Conservation (phyloP, 2,888 invertebrate species). For the Coremacera marginata region DNA sequence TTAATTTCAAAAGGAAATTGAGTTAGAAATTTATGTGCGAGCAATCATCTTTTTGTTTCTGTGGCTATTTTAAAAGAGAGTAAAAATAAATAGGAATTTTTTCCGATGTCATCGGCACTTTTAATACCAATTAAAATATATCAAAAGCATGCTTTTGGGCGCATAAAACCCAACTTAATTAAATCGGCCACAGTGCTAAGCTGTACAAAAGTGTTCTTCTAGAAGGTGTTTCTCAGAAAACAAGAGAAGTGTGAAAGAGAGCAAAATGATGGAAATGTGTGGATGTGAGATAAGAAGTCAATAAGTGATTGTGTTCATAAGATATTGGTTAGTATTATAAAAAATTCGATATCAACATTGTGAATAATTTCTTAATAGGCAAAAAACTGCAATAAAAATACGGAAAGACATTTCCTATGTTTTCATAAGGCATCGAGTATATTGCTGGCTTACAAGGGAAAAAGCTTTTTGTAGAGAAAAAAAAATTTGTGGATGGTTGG, state of each 20-base stretch:
- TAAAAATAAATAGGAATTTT: not conserved
- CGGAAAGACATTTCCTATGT: no score
- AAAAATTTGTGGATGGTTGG: no score
- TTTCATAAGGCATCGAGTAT: no score
- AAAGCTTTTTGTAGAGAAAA: no score
- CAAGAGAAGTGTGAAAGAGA: not conserved
- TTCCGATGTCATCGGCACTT: not conserved
- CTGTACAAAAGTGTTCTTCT: not conserved
- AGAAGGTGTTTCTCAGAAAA: not conserved
- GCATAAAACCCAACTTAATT: constrained; percentile 29
- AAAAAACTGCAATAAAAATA: no score
- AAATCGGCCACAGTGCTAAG: constrained; percentile 36
- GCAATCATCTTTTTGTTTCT: not conserved
- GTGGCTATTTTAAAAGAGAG: not conserved
- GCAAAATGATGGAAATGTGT: not conserved
- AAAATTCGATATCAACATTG: no score
- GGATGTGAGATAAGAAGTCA: not conserved
- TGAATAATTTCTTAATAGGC: no score
- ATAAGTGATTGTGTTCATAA: no score
- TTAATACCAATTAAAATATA: constrained; percentile 29
- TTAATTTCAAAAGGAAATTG: constrained; percentile 27
- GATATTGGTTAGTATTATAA: no score
- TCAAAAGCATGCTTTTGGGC: constrained; percentile 29
- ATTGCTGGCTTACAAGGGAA: no score
- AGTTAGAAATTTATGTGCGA: constrained; percentile 26